phyloP scores from a whole-genome alignment of 2,888 invertebrate species.

The Epirrhoe tristata region DNA sequence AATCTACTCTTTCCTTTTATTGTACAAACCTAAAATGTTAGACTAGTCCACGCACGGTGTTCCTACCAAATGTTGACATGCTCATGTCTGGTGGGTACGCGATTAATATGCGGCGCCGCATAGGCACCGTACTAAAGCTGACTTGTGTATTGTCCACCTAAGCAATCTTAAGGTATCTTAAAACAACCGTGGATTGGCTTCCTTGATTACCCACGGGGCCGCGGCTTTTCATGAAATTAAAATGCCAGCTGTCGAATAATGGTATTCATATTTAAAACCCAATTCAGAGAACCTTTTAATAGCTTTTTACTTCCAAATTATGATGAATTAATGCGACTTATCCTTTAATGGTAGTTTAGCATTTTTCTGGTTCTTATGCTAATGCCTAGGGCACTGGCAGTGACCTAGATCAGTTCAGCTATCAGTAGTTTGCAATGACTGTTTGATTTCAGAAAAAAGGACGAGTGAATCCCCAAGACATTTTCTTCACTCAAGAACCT shows the following conservation, averaged over 20 bases:
- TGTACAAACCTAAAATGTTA: no score
- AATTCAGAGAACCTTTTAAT: conserved; percentile 37
- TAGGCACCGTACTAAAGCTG: no score
- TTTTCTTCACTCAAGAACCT: no score
- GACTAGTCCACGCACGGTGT: no score
- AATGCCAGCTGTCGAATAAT: conserved; percentile 38
- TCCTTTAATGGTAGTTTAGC: conserved; percentile 15
- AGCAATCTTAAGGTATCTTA: not conserved
- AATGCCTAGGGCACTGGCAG: not conserved
- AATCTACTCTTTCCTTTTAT: no score
- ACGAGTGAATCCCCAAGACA: no score
- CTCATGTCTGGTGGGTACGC: no score
- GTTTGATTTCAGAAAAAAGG: no score
- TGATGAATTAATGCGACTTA: conserved; percentile 38
- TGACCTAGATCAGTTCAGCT: no score
- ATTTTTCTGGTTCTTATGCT: not conserved
- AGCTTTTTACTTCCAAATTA: conserved; percentile 37
- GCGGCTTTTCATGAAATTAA: conserved; percentile 36
- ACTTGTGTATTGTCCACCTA: not conserved
- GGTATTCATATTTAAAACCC: conserved; percentile 41
- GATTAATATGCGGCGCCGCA: no score
- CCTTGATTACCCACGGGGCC: not conserved
- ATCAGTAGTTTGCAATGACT: no score
- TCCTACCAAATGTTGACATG: no score
- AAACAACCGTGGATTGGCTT: not conserved